Conservation (phyloP, 2,113 vertebrate genomes). For the Sturnus vulgaris region DNA sequence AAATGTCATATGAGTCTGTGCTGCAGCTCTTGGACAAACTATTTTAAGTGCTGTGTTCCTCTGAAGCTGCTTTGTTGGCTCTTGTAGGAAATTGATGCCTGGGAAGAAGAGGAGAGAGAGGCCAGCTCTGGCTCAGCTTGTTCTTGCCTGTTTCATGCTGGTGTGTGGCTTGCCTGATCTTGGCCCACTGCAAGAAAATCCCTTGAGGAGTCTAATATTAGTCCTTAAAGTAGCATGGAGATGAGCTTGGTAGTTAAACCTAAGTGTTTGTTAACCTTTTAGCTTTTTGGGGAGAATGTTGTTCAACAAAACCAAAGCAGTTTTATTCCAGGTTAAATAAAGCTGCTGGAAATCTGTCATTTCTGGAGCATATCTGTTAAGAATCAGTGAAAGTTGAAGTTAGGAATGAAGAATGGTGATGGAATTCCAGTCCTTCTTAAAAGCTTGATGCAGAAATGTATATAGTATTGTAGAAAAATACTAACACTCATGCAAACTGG, state of each 20-base stretch:
- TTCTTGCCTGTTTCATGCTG: not conserved
- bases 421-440: not conserved
- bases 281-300: not conserved
- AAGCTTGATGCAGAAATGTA: not conserved
- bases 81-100: not conserved
- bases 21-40: not conserved
- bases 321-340: not conserved
- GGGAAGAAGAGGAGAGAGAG: not conserved
- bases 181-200: not conserved
- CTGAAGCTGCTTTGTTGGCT: not conserved
- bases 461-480: not conserved
- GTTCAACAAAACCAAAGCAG: not conserved
- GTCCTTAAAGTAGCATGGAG: not conserved
- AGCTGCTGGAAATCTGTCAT: not conserved
- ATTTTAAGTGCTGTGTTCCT: not conserved
- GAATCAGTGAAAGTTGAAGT: not conserved
- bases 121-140: not conserved
- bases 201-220: not conserved
- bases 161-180: not conserved
- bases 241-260: not conserved
- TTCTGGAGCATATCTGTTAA: not conserved
- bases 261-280: not conserved
- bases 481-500: not conserved
- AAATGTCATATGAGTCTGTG: accelerated
- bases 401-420: not conserved